Percentiles rank a stretch among this genome's conserved stretches.
These are phyloP conservation scores for Ciconia maguari DNA, from an alignment of 2,113 vertebrate species.

Conservation along the genomic window DNA sequence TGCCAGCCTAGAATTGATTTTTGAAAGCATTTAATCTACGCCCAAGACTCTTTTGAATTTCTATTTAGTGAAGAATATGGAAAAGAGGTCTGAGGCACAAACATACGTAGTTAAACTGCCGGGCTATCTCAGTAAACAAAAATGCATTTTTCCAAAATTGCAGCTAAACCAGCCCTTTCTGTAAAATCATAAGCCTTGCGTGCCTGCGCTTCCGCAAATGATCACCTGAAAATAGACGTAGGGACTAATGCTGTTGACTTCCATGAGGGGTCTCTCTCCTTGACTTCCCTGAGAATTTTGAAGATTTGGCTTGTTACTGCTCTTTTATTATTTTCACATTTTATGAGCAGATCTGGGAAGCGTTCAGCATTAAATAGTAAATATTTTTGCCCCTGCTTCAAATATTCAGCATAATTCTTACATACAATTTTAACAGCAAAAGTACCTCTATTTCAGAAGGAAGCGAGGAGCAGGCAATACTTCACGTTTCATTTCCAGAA, in stretches of 20 bases:
- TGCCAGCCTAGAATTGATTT: conserved; percentile 50
- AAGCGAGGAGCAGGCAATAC: background rate
- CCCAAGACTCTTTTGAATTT: background rate
- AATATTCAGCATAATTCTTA: background rate
- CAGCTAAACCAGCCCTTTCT: background rate
- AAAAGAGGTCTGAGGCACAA: background rate
- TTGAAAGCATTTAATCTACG: conserved; percentile 11
- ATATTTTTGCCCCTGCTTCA: background rate
- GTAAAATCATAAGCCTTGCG: background rate
- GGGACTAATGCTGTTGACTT: background rate
- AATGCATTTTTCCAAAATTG: background rate
- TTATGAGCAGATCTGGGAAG: background rate
- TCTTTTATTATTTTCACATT: background rate
- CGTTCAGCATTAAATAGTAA: background rate
- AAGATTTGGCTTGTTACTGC: background rate
- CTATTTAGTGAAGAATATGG: background rate
- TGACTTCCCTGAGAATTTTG: background rate
- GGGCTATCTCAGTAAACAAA: background rate
- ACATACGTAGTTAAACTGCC: accelerated
- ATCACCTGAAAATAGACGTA: background rate
- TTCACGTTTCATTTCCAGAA: background rate
- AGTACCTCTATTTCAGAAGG: background rate
- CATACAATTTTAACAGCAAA: background rate
- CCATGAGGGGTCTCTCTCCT: background rate
- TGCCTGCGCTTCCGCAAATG: background rate